Base-by-base conservation (phyloP, 1,140 invertebrate genomes). In the Temnothorax curvispinosus region DNA sequence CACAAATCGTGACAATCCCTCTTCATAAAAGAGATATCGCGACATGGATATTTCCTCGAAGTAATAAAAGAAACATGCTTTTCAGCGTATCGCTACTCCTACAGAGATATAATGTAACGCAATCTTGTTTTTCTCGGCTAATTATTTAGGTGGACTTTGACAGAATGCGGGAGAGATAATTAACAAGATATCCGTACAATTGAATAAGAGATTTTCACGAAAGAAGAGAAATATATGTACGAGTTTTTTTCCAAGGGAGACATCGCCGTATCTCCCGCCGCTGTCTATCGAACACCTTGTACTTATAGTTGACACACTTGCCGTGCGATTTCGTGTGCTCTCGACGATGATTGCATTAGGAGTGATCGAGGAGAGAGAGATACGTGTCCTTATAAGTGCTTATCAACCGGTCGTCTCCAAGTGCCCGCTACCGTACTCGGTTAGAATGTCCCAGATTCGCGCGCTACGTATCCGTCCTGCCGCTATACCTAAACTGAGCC, bases 301-400 rank as follows among this genome's bases (percentile, higher is more conserved):
- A n/a, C n/a, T n/a, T n/a, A 15, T n/a, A 38, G n/a, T 8, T 35
- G 35, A 74, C 41, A 44, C 1, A 69, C 32, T 18, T 21, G 38
- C 21, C 54, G 18, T 2, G 21, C 27, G 69, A 75, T 75, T 84
- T 84, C 44, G 62, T 35, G 32, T n/a, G 35, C 27, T 65, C 27
- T 65, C 27, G 41, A 60, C 32, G 64, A 35, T 47, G 38, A 84
- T 60, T 54, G 67, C 41, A 50, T 75, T 74, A 60, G 11, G 21
- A 44, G 15, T n/a, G 54, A 52, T 35, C n/a, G 18, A 7, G 8
- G 38, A 44, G 21, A 80, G 64, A 50, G 9, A 47, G 21, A 74
- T 21, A 74, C 76, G 80, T 74, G 67, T 18, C 80, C 80, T 74
- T 75, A 75, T 84, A 84, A 84, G 80, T 75, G 80, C 56, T 84